Evolutionary conservation across 2,888 invertebrate genomes (phyloP), one percentile per base, ranked within the genome.

Genomic region (Reticulitermes lucifugus): DNA sequence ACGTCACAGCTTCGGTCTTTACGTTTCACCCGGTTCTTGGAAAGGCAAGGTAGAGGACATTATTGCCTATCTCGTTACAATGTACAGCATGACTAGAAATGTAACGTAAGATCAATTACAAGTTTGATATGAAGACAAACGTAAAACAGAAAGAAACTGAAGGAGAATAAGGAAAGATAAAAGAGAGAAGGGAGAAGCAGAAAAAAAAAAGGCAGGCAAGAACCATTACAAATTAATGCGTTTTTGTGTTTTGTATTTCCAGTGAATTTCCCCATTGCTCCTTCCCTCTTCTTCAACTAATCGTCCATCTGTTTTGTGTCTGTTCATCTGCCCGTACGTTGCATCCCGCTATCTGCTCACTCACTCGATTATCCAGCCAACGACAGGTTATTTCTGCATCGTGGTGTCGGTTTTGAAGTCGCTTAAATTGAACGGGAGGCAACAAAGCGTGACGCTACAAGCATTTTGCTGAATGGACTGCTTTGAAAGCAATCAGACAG

Each of bases 401-500:
- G 59, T 60, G 46, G 65, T 41, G 65, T 55, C 77, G 55, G 60
- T 80, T 60, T 41, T 55, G 29, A 60, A 80, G 59, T 80, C 80
- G 80, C 80, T 80, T 80, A 70, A 81, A 81, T 81, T 81, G 65
- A 81, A 81, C 55, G 29, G 80, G 35, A 73, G 73, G 55, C 81
- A 84, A 70, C 84, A 84, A 84, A 73, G 81, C 81, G 60, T 79
- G 79, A 35, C 35, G 51, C 80, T 43, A 29, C 73, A 70, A 59
- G 73, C 25, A 29, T 75, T 83, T 55, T 35, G 55, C 29, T 80
- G 71, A 84, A 84, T 84, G 73, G 73, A 35, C 79, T 79, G 84
- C 79, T 84, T 84, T 84, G 65, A 79, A 79, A 79, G 84, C 81
- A 84, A 81, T 84, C 84, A 80, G 29, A 83, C 55, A 81, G 29